A percentile compares a stretch with the other conserved stretches of the same genome.
Evolutionary conservation across 2,113 vertebrate genomes (phyloP).

Genomic region (Hyperopisus bebe): DNA sequence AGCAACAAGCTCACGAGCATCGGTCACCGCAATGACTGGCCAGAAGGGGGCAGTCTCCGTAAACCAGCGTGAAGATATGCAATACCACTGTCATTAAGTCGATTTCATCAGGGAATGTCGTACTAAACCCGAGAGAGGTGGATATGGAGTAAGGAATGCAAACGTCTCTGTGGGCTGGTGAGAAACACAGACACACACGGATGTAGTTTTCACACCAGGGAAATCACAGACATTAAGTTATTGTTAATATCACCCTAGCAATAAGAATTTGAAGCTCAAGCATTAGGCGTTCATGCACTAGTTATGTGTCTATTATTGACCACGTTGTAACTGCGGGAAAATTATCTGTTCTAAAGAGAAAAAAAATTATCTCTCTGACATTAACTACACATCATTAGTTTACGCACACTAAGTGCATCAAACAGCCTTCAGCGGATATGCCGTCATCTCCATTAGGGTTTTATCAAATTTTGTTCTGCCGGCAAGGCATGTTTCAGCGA

Average conservation of each 20-base stretch:
- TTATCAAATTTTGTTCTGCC: not conserved
- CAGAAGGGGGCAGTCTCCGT: not conserved
- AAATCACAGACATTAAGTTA: not conserved
- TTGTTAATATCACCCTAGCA: not conserved
- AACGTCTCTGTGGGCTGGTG: not conserved
- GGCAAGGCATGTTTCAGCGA: not conserved
- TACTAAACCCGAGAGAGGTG: not conserved
- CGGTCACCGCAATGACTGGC: not conserved
- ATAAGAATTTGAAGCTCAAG: not conserved
- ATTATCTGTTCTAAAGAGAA: not conserved
- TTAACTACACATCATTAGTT: not conserved
- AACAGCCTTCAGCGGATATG: not conserved
- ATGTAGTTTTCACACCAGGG: not conserved
- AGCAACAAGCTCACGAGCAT: constrained; percentile 27
- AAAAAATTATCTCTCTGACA: not conserved
- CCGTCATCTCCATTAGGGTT: not conserved
- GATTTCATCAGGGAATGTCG: not conserved
- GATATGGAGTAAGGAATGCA: not conserved
- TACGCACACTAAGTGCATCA: not conserved
- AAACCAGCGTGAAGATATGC: not conserved
- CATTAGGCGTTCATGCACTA: not conserved
- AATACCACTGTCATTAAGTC: not conserved
- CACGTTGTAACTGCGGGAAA: not conserved
- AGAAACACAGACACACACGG: not conserved
- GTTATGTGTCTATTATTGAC: not conserved